These are phyloP conservation scores for Fregetta grallaria DNA, from an alignment of 2,113 vertebrate species.

Conservation along the genomic window DNA sequence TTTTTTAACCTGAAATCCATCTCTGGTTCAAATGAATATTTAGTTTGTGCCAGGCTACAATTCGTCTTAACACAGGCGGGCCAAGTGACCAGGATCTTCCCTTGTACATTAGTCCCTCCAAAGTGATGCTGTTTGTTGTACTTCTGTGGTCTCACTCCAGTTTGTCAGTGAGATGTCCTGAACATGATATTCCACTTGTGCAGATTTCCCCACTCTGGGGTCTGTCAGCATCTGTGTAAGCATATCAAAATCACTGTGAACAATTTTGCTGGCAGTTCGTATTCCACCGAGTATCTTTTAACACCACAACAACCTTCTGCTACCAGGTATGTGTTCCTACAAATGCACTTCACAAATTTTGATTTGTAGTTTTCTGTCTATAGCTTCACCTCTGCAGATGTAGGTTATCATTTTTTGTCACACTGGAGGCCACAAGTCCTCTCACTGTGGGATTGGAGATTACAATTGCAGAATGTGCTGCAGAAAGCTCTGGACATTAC, in stretches of 20 bases:
- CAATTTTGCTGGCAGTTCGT: background rate
- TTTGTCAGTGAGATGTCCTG: slow-evolving; percentile 21
- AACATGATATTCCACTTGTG: background rate
- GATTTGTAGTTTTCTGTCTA: background rate
- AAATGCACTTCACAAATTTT: background rate
- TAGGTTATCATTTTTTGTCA: background rate
- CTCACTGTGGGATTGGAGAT: background rate
- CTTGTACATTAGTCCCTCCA: background rate
- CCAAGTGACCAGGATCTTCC: background rate
- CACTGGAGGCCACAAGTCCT: background rate
- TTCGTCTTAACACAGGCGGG: background rate
- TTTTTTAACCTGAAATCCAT: background rate
- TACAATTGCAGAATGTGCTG: background rate
- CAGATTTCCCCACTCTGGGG: background rate
- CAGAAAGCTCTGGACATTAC: background rate
- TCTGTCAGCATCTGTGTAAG: background rate
- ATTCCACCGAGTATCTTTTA: background rate
- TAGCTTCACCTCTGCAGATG: background rate
- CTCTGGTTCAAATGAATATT: background rate
- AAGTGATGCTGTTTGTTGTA: background rate
- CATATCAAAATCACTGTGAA: slow-evolving; percentile 6
- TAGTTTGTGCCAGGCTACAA: background rate
- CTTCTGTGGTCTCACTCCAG: background rate
- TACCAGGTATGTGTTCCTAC: background rate
- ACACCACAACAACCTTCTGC: background rate